Evolutionary conservation across 2,797 vertebrate species (phyloP).

Genomic region (Bryconaethiops microstoma): DNA sequence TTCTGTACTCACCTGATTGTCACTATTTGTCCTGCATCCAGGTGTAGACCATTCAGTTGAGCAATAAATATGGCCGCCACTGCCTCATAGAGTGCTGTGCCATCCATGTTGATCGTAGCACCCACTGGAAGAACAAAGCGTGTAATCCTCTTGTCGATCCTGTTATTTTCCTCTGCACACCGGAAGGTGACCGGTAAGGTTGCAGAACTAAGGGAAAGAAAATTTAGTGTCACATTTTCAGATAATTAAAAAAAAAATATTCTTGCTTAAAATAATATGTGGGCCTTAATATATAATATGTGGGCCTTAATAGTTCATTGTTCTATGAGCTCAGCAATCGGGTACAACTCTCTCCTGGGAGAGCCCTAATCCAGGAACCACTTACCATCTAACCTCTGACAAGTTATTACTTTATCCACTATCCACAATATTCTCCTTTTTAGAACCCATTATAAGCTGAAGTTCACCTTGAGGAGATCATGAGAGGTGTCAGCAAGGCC

Average conservation of each 20-base stretch:
- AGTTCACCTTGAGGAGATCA: constrained; percentile 97
- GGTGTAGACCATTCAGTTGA: constrained; percentile 87
- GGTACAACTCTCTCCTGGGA: not conserved
- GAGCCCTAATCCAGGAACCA: not conserved
- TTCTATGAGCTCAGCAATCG: not conserved
- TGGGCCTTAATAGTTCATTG: not conserved
- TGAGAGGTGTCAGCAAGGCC: constrained; percentile 93
- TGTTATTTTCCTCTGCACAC: constrained; percentile 94
- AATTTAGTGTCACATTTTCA: not conserved
- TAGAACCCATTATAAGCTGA: not conserved
- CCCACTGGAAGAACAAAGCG: constrained; percentile 95
- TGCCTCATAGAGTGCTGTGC: constrained; percentile 95
- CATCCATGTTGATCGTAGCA: constrained; percentile 98
- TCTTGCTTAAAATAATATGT: not conserved
- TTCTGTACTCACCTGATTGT: constrained; percentile 86
- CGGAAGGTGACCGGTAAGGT: constrained; percentile 95
- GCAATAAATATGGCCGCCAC: constrained; percentile 97
- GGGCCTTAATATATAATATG: too few species aligned
- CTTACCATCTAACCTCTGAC: not conserved
- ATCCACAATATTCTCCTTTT: not conserved
- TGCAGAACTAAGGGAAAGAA: constrained; percentile 82
- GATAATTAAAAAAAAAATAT: not conserved
- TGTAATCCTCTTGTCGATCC: constrained; percentile 93
- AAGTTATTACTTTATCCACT: not conserved
- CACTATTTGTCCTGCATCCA: constrained; percentile 90